Conservation (phyloP, 2,888 invertebrate species). For the Drosophila phalerata region DNA sequence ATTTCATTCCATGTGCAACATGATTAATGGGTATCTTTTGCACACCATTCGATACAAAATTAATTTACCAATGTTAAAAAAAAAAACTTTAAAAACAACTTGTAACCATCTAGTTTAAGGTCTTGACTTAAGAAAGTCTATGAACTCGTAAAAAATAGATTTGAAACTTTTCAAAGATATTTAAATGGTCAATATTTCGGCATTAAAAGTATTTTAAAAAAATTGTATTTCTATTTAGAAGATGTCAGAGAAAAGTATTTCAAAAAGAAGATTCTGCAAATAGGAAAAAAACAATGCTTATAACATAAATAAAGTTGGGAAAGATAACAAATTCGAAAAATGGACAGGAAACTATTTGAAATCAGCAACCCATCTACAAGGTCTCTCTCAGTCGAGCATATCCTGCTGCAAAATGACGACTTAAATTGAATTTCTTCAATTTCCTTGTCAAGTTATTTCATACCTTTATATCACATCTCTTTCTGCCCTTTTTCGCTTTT, state of each 20-base stretch:
- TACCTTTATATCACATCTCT: neutral
- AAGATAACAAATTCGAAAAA: neutral
- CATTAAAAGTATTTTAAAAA: too few relatives aligned
- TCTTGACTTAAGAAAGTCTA: neutral
- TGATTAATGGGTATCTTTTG: conserved; percentile 20
- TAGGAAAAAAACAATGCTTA: neutral
- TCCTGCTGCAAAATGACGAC: neutral
- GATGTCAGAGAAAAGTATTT: neutral
- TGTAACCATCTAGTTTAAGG: conserved; percentile 8
- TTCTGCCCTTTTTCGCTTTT: neutral
- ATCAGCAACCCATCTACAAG: neutral
- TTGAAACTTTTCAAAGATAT: neutral
- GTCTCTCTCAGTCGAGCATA: neutral
- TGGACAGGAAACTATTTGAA: neutral
- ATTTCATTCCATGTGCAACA: neutral
- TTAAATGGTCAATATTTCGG: neutral
- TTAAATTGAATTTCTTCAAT: too few relatives aligned
- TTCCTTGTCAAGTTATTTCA: neutral
- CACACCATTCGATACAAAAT: conserved; percentile 7
- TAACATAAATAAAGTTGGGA: neutral
- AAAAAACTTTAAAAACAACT: neutral
- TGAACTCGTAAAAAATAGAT: neutral
- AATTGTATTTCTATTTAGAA: neutral
- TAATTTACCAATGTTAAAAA: neutral
- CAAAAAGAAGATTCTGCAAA: neutral